These are phyloP conservation scores for Otolemur garnettii DNA, from an alignment of 2,113 vertebrate species.

Conservation along the genomic window DNA sequence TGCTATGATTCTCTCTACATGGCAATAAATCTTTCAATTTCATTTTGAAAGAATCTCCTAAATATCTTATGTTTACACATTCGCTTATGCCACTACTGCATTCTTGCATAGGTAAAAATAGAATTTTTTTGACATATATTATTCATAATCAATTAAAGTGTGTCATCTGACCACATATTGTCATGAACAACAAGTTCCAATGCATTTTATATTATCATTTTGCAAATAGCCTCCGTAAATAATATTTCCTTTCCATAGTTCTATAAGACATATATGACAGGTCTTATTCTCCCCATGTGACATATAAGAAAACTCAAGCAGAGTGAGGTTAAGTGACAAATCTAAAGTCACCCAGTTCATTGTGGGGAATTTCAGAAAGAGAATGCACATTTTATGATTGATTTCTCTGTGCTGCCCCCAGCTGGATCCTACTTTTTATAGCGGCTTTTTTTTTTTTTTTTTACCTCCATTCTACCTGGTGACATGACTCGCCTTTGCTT, in stretches of 20 bases:
- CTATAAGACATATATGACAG: neutral
- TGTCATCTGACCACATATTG: conserved; percentile 64
- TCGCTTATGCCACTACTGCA: conserved; percentile 72
- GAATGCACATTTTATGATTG: neutral
- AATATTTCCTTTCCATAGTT: neutral
- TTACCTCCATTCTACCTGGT: neutral
- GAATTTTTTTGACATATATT: conserved; percentile 81
- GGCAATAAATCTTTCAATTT: conserved; percentile 83
- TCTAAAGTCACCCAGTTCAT: neutral
- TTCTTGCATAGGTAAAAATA: conserved; percentile 78
- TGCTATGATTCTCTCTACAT: conserved; percentile 76
- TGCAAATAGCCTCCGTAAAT: neutral
- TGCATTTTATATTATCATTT: neutral
- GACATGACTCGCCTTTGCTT: neutral
- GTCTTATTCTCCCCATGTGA: neutral
- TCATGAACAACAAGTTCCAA: neutral
- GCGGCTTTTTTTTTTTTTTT: neutral
- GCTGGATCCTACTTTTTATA: neutral
- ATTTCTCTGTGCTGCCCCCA: neutral
- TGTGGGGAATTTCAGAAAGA: neutral
- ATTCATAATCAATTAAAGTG: conserved; percentile 84
- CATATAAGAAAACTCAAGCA: neutral
- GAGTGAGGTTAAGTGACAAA: neutral
- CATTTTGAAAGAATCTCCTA: conserved; percentile 83
- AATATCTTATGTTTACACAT: conserved; percentile 80